Evolutionary conservation across 2,888 invertebrate species (phyloP).

Genomic region (Chironomus tentans): DNA sequence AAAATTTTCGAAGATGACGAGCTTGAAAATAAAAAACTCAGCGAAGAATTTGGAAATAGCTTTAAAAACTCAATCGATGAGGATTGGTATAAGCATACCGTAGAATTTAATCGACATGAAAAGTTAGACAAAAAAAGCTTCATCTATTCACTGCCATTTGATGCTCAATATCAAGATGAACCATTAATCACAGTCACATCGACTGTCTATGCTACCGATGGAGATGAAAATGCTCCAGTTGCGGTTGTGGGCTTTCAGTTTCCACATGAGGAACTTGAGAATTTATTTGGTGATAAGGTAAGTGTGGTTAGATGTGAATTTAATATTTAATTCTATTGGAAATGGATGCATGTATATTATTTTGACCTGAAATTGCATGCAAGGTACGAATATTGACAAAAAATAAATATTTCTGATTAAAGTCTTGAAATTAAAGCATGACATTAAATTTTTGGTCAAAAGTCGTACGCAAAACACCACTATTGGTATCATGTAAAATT

Average conservation of each 20-base stretch:
- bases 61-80: conserved; percentile 54
- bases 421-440: too few relatives aligned
- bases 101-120: conserved; percentile 49
- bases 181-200: conserved; percentile 55
- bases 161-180: conserved; percentile 42
- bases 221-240: conserved; percentile 35
- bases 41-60: conserved; percentile 47
- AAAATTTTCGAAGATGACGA: conserved; percentile 44
- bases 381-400: too few relatives aligned
- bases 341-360: too few relatives aligned
- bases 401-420: too few relatives aligned
- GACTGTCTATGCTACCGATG: conserved; percentile 45
- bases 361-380: too few relatives aligned
- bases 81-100: conserved; percentile 56
- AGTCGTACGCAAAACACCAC: too few relatives aligned
- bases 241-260: conserved; percentile 49
- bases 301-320: conserved; percentile 37
- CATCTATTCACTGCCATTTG: conserved; percentile 55
- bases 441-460: too few relatives aligned
- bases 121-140: conserved; percentile 43
- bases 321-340: not conserved
- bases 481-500: too few relatives aligned
- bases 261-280: conserved; percentile 48
- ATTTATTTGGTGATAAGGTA: conserved; percentile 50
- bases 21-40: conserved; percentile 31